Percentiles rank a stretch among this genome's conserved stretches.
phyloP scores from a whole-genome alignment of 2,888 invertebrate species.

The Drosophila parthenogenetica region DNA sequence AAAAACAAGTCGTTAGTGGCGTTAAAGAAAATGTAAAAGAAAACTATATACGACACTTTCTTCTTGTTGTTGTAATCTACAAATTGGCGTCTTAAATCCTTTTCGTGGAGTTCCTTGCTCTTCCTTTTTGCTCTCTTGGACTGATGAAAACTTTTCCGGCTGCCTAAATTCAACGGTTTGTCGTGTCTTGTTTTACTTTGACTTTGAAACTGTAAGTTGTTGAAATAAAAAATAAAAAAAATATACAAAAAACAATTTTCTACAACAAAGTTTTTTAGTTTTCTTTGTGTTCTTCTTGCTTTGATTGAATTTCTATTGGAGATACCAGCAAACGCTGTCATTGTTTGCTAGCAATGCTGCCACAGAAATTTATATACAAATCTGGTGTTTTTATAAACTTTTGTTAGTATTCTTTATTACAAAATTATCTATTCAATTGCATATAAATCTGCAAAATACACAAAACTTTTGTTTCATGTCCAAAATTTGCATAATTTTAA shows the following conservation, averaged over 20 bases:
- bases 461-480: slow-evolving; percentile 7
- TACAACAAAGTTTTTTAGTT: slow-evolving; percentile 27
- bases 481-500: slow-evolving; percentile 35
- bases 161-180: slow-evolving; percentile 43
- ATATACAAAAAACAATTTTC: slow-evolving; percentile 27
- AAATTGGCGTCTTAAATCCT: slow-evolving; percentile 67
- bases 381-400: not conserved
- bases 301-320: slow-evolving; percentile 36
- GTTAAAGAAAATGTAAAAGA: slow-evolving; percentile 25
- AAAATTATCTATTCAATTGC: slow-evolving; percentile 11
- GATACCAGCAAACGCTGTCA: slow-evolving; percentile 7
- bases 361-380: not conserved
- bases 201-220: slow-evolving; percentile 61
- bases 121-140: not conserved
- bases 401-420: slow-evolving; percentile 5
- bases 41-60: slow-evolving; percentile 32
- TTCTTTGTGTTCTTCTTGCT: not conserved
- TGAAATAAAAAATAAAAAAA: slow-evolving; percentile 21
- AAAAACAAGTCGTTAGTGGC: slow-evolving; percentile 9
- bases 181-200: slow-evolving; percentile 40
- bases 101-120: slow-evolving; percentile 11
- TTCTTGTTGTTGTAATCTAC: slow-evolving; percentile 46
- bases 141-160: slow-evolving; percentile 49
- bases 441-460: slow-evolving; percentile 10
- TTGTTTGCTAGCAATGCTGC: slow-evolving; percentile 9